Conservation (phyloP, 1,140 invertebrate species). For the Ceratina japonica region DNA sequence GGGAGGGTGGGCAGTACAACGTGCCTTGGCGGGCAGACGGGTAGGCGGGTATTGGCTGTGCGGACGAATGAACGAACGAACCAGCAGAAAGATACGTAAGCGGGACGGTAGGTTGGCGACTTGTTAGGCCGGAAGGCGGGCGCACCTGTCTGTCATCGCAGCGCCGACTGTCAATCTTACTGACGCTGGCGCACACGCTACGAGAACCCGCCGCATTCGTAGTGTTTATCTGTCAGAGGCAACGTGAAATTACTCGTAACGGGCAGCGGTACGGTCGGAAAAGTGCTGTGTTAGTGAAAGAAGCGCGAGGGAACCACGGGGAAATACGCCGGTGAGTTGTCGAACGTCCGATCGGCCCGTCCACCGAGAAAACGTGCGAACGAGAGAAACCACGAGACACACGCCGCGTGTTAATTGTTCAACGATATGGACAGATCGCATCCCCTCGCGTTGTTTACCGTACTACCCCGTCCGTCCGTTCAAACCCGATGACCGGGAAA, state of each 20-base stretch:
- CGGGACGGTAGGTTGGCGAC: conserved; percentile 46
- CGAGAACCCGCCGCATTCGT: conserved; percentile 51
- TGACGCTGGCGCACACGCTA: conserved; percentile 57
- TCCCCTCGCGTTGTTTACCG: conserved; percentile 7
- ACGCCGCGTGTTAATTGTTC: conserved; percentile 25
- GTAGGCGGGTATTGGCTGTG: conserved; percentile 13
- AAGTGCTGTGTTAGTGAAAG: conserved; percentile 10
- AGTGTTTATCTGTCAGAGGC: conserved; percentile 59
- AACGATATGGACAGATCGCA: conserved; percentile 23
- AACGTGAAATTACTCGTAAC: conserved; percentile 29
- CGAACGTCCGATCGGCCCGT: conserved; percentile 23
- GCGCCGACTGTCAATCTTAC: conserved; percentile 66
- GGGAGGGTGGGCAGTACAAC: conserved; percentile 4
- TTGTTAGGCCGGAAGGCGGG: conserved; percentile 56
- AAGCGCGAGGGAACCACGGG: conserved; percentile 15
- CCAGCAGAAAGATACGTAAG: conserved; percentile 33
- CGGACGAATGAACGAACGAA: conserved; percentile 14
- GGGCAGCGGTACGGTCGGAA: neutral
- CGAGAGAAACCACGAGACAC: conserved; percentile 29
- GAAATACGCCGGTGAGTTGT: conserved; percentile 44
- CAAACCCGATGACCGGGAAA: conserved; percentile 10
- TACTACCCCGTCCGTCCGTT: neutral
- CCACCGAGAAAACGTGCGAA: conserved; percentile 37
- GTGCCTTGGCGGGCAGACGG: conserved; percentile 19
- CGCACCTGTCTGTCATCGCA: conserved; percentile 67